These are phyloP conservation scores for Iselma pallidipennis DNA, from an alignment of 2,888 invertebrate species.

Conservation along the genomic window DNA sequence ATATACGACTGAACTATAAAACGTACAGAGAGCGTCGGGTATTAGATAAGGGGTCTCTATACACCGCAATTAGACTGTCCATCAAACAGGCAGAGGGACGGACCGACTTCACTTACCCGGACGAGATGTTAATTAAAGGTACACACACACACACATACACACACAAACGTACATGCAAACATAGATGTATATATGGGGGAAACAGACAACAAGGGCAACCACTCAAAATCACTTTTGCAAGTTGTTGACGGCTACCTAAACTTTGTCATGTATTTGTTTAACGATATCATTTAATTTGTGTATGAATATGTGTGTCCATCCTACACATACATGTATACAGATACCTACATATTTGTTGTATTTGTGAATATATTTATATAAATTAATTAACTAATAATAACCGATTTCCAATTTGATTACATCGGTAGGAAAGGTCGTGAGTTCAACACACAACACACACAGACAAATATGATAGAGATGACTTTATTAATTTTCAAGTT, in stretches of 20 bases:
- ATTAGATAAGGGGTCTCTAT: slow-evolving; percentile 30
- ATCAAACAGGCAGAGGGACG: slow-evolving; percentile 29
- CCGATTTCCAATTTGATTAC: slow-evolving; percentile 20
- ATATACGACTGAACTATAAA: slow-evolving; percentile 25
- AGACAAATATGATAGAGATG: background rate
- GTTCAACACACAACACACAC: slow-evolving; percentile 9
- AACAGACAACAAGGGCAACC: slow-evolving; percentile 13
- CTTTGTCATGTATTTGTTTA: slow-evolving; percentile 10
- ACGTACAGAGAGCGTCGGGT: slow-evolving; percentile 27
- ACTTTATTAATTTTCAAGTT: background rate
- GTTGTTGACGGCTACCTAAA: slow-evolving; percentile 10
- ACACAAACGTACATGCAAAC: background rate
- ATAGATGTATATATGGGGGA: background rate
- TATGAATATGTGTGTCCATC: too few species aligned
- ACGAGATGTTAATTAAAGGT: slow-evolving; percentile 29
- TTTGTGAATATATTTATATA: background rate
- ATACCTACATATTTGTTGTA: background rate
- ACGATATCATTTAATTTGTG: slow-evolving; percentile 6
- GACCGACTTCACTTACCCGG: slow-evolving; percentile 22
- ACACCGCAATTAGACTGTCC: slow-evolving; percentile 39
- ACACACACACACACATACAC: slow-evolving; percentile 9
- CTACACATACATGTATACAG: background rate
- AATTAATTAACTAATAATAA: slow-evolving; percentile 23
- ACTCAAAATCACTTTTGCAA: slow-evolving; percentile 19
- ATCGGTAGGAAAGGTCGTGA: slow-evolving; percentile 13